Percentiles rank a stretch among this genome's conserved stretches.
Evolutionary conservation across 2,888 invertebrate genomes (phyloP).

Genomic region (Escarpia spicata): DNA sequence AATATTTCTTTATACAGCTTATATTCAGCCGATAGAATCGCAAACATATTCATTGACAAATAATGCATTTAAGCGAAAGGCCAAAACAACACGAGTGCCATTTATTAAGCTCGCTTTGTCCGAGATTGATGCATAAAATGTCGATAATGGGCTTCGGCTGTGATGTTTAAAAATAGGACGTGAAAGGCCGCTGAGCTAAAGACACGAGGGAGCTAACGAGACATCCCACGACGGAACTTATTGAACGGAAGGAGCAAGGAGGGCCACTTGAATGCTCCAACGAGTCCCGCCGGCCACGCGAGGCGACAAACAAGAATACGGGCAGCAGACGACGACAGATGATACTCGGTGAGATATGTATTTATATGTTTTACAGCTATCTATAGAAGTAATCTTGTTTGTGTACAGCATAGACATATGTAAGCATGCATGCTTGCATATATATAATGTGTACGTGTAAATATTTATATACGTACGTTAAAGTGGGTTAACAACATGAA

Average conservation of each 20-base stretch:
- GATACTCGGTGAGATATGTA: background rate
- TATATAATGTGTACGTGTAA: background rate
- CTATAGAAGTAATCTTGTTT: background rate
- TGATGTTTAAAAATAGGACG: background rate
- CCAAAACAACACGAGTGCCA: background rate
- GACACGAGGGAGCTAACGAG: conserved; percentile 7
- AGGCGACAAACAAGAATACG: background rate
- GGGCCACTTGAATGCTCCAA: background rate
- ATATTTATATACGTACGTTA: background rate
- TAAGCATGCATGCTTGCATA: background rate
- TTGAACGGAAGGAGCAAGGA: background rate
- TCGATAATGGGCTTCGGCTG: conserved; percentile 3
- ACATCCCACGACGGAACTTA: background rate
- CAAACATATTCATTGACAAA: conserved; percentile 16
- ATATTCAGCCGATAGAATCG: conserved; percentile 12
- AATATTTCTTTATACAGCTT: conserved; percentile 13
- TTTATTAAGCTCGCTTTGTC: conserved; percentile 13
- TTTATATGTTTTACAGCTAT: background rate
- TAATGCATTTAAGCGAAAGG: conserved; percentile 5
- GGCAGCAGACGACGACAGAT: background rate
- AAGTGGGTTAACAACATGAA: no score
- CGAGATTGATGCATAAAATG: conserved; percentile 9
- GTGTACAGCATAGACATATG: background rate
- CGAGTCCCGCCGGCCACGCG: background rate
- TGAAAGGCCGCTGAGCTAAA: background rate